A percentile compares a stretch with the other conserved stretches of the same genome.
These are phyloP conservation scores for Esox niger DNA, from an alignment of 2,113 vertebrate genomes.

Conservation along the genomic window DNA sequence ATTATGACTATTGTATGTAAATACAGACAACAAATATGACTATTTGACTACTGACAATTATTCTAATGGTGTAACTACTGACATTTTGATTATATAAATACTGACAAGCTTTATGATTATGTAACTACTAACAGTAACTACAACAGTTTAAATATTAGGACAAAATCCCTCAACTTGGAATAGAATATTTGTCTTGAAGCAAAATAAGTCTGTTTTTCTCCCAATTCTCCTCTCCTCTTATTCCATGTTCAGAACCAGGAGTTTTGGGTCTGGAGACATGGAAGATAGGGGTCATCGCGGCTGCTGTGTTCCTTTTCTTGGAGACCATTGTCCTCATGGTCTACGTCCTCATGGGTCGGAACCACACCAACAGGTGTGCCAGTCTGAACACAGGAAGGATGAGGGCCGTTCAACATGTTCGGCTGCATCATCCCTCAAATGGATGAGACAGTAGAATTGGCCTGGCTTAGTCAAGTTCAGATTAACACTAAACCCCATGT, in stretches of 20 bases:
- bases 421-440: no score
- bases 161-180: no score
- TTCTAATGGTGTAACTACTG: neutral
- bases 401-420: no score
- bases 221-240: neutral
- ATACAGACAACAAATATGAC: no score
- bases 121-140: no score
- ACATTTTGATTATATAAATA: neutral
- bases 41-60: no score
- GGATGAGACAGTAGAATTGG: neutral
- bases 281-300: conserved; percentile 70
- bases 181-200: no score
- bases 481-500: no score
- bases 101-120: neutral
- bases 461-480: no score
- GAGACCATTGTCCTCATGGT: conserved; percentile 63
- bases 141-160: no score
- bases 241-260: conserved; percentile 38
- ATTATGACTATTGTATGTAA: no score
- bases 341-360: conserved; percentile 65
- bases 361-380: conserved; percentile 54
- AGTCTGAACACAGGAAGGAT: neutral
- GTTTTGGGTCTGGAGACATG: conserved; percentile 60
- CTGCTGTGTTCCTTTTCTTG: conserved; percentile 63
- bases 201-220: no score